Base-by-base conservation (phyloP, 2,113 vertebrate genomes). In the Albula goreensis region DNA sequence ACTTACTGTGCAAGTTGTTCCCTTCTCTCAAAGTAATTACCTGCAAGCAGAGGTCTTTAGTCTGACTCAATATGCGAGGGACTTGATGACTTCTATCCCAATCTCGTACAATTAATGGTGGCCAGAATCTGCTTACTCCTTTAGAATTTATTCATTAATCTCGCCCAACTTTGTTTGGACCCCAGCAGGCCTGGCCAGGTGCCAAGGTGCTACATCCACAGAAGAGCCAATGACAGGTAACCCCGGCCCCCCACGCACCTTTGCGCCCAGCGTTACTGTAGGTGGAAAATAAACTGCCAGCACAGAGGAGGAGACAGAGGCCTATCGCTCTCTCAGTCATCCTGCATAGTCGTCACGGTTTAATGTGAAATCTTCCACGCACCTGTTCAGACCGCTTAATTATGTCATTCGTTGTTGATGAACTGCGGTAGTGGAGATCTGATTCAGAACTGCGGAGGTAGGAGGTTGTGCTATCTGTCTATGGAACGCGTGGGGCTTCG, bases 131-230 rank as follows among this genome's bases (percentile, higher is more conserved):
- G 83, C 83, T 85, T 85, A 85, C 83, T 50, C 13, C 70, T 85
- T 74, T 50, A 52, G 74, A 85, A 85, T 52, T 25, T 85, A 78
- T 85, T 85, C 70, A 85, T 85, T 85, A 77, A 85, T 85, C 70
- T 77, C n/a, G 13, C 70, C 66, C 15, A 53, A 85, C 31, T 50
- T 49, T 56, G 50, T 51, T 77, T 78, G 1, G 78, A 2, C 22
- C 77, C 50, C 50, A 41, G 31, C 19, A 78, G 74, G 50, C 17
- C 50, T 85, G 83, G 83, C 48, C 0, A 8, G 15, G 50, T 9
- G 83, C 83, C n/a, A 49, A 50, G 25, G 51, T 56, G 83, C 83
- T 85, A 77, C 74, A n/a, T 85, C 51, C 0, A 74, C 83, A 85
- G 83, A 85, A 78, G 31, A 78, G 70, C 3, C 74, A 31, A 22